phyloP scores from a whole-genome alignment of 2,797 vertebrate species.

The Trachurus trachurus region DNA sequence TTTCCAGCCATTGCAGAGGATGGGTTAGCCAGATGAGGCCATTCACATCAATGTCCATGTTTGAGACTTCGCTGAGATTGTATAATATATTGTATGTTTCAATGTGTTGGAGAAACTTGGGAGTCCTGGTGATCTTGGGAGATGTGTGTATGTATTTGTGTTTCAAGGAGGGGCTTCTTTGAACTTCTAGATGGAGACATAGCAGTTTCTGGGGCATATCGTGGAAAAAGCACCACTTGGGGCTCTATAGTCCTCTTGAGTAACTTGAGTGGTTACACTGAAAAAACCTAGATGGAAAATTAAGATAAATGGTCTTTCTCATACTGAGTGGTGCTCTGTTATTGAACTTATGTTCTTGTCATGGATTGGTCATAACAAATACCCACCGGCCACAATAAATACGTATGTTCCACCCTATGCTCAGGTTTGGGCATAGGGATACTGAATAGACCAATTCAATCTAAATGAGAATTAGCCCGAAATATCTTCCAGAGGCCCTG shows the following conservation, averaged over 20 bases:
- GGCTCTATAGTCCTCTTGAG: background rate
- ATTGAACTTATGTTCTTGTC: background rate
- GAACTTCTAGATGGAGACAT: background rate
- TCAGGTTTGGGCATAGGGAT: too few species aligned
- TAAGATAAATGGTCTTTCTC: background rate
- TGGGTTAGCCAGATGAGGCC: slow-evolving; percentile 48
- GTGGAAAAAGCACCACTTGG: too few species aligned
- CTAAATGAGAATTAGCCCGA: background rate
- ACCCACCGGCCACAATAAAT: too few species aligned
- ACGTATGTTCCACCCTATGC: too few species aligned
- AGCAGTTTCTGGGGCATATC: too few species aligned
- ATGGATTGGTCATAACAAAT: slow-evolving; percentile 3
- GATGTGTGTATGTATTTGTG: background rate
- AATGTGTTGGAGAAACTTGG: background rate
- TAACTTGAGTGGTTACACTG: background rate
- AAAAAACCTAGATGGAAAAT: background rate
- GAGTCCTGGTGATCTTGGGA: background rate
- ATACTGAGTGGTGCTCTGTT: background rate
- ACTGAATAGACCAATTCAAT: too few species aligned
- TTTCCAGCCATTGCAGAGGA: slow-evolving; percentile 38
- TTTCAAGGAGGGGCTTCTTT: background rate
- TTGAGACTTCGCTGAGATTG: slow-evolving; percentile 48
- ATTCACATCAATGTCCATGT: slow-evolving; percentile 50
- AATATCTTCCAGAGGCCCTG: too few species aligned
- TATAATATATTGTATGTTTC: background rate